Conservation (phyloP, 2,797 vertebrate species). For the Clarias pachynema region DNA sequence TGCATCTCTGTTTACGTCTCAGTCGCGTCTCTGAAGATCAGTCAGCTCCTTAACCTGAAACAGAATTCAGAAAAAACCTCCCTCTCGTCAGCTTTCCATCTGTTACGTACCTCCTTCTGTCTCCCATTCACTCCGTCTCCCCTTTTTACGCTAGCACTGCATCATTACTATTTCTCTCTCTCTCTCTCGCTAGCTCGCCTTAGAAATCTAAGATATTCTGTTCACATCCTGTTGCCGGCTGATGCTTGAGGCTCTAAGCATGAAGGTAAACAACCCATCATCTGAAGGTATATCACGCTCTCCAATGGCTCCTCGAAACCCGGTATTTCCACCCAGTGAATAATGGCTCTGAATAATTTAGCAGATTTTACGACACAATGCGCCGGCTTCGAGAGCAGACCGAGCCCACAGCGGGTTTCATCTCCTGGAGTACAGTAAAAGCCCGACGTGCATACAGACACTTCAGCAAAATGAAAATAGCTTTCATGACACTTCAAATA, state of each 20-base stretch:
- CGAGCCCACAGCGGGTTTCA: neutral
- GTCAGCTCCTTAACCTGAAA: slow-evolving; percentile 33
- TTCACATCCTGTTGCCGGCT: slow-evolving; percentile 16
- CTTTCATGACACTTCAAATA: neutral
- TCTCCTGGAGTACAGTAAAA: slow-evolving; percentile 17
- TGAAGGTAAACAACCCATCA: slow-evolving; percentile 42
- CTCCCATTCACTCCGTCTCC: slow-evolving; percentile 38
- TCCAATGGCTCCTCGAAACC: slow-evolving; percentile 14
- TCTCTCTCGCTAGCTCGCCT: slow-evolving; percentile 6
- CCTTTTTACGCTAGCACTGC: slow-evolving; percentile 1
- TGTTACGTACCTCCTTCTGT: slow-evolving; percentile 16
- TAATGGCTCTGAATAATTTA: slow-evolving; percentile 50
- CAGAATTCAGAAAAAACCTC: slow-evolving; percentile 32
- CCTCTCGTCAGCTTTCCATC: neutral
- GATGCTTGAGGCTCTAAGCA: slow-evolving; percentile 30
- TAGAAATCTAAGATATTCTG: slow-evolving; percentile 33
- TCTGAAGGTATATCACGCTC: slow-evolving; percentile 40
- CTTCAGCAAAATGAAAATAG: neutral
- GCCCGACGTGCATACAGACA: neutral
- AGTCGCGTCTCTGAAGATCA: slow-evolving; percentile 29
- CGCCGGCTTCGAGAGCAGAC: neutral
- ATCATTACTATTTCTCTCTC: slow-evolving; percentile 26
- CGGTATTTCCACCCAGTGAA: slow-evolving; percentile 24
- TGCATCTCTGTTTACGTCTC: slow-evolving; percentile 37
- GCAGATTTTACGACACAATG: slow-evolving; percentile 27